These are phyloP conservation scores for Dipodomys merriami DNA, from an alignment of 2,113 vertebrate genomes.

Conservation along the genomic window DNA sequence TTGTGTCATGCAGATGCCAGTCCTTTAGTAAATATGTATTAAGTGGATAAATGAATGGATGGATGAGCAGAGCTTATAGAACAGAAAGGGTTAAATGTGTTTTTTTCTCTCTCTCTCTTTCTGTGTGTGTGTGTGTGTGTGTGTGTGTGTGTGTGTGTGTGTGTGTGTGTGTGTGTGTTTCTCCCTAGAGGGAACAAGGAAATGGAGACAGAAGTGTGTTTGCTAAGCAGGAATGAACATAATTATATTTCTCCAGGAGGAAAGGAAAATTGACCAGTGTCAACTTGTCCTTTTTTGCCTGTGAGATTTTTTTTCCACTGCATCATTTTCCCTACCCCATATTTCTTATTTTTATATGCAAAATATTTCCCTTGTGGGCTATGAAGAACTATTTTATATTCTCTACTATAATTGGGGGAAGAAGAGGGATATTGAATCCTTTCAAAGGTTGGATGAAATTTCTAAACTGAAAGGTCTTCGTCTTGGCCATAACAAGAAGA, in stretches of 20 bases:
- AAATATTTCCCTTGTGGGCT: neutral
- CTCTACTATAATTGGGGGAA: neutral
- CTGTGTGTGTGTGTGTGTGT: too few relatives aligned
- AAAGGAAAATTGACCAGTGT: neutral
- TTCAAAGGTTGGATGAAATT: slow-evolving; percentile 61
- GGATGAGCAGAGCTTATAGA: too few relatives aligned
- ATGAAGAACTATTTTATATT: slow-evolving; percentile 21
- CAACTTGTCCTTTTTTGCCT: neutral
- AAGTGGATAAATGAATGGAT: neutral
- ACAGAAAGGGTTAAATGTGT: neutral
- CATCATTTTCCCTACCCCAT: neutral
- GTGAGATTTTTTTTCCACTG: slow-evolving; percentile 14
- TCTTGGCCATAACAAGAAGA: slow-evolving; percentile 67
- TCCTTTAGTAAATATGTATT: neutral
- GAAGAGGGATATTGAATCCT: neutral
- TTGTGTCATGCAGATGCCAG: neutral
- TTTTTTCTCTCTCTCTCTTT: neutral
- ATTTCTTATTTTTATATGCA: neutral
- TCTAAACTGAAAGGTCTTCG: slow-evolving; percentile 67
- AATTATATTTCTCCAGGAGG: neutral
- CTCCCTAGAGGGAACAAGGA: neutral
- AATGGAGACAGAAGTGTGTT: neutral
- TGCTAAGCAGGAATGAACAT: neutral
- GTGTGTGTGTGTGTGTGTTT: neutral
- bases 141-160: too few relatives aligned